Conservation (phyloP, 2,888 invertebrate genomes). For the Andrena bucephala region DNA sequence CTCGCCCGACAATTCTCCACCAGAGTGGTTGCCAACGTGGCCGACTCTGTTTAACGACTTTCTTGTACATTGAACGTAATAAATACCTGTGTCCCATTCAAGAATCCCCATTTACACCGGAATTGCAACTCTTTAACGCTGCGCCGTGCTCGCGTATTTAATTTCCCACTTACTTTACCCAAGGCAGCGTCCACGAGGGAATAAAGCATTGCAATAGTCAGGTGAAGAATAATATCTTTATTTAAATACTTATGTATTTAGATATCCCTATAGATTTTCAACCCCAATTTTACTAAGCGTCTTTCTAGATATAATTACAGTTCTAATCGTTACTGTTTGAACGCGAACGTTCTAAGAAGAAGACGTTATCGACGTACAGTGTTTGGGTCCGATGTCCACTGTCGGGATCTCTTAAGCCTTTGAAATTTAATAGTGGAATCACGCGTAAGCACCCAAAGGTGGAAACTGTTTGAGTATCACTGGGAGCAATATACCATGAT, state of each 20-base stretch:
- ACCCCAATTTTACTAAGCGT: too few species aligned
- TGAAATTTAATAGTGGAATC: slow-evolving; percentile 66
- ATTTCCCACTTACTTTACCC: background rate
- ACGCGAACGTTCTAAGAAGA: background rate
- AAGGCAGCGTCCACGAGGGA: background rate
- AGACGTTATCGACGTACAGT: background rate
- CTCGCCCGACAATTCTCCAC: slow-evolving; percentile 72
- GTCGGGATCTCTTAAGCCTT: slow-evolving; percentile 53
- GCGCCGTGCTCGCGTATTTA: slow-evolving; percentile 7
- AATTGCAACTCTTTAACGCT: slow-evolving; percentile 51
- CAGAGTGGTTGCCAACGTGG: slow-evolving; percentile 74
- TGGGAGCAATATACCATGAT: slow-evolving; percentile 84
- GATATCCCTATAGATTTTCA: background rate
- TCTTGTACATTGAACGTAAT: slow-evolving; percentile 73
- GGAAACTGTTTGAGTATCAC: slow-evolving; percentile 83
- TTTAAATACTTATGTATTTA: background rate
- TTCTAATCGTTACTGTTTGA: background rate
- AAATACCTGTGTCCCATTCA: slow-evolving; percentile 74
- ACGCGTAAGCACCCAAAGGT: slow-evolving; percentile 58
- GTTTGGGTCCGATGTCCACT: background rate
- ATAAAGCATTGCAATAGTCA: background rate
- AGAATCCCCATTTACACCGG: slow-evolving; percentile 65
- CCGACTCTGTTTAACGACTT: slow-evolving; percentile 73
- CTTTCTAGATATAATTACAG: background rate
- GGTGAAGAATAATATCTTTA: background rate